Percentiles rank a stretch among this genome's conserved stretches.
These are phyloP conservation scores for Acromyrmex charruanus DNA, from an alignment of 1,140 invertebrate genomes.

Conservation along the genomic window DNA sequence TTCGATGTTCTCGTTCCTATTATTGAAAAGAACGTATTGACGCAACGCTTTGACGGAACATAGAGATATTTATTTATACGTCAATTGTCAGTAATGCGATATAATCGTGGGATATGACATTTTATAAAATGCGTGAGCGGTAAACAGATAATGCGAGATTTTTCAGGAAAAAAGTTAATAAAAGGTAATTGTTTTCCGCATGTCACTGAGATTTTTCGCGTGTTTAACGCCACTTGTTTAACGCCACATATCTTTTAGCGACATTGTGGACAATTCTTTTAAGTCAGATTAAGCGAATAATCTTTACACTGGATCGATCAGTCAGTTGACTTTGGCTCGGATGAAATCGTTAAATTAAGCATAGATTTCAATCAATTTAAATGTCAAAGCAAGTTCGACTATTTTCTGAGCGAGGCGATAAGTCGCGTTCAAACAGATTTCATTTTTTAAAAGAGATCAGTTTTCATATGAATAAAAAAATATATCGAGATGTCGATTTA, in stretches of 20 bases:
- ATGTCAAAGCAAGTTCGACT: neutral
- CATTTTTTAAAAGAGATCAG: neutral
- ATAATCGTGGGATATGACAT: neutral
- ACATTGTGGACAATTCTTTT: neutral
- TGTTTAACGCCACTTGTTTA: neutral
- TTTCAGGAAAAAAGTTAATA: neutral
- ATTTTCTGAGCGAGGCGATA: conserved; percentile 4
- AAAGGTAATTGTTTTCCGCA: conserved; percentile 5
- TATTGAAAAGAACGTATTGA: neutral
- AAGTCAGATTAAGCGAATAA: conserved; percentile 1
- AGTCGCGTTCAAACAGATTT: neutral
- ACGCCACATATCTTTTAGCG: neutral
- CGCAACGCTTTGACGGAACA: neutral
- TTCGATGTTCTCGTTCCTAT: neutral
- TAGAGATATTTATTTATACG: neutral
- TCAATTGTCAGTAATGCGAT: conserved; percentile 20
- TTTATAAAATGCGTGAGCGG: neutral
- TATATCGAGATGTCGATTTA: neutral
- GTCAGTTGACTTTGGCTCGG: neutral
- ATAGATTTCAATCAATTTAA: neutral
- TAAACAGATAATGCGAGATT: conserved; percentile 13
- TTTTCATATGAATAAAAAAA: neutral
- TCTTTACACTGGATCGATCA: neutral
- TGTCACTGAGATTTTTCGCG: neutral
- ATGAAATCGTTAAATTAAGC: neutral